Conservation (phyloP, 1,140 invertebrate species). For the Papilio polyxenes region DNA sequence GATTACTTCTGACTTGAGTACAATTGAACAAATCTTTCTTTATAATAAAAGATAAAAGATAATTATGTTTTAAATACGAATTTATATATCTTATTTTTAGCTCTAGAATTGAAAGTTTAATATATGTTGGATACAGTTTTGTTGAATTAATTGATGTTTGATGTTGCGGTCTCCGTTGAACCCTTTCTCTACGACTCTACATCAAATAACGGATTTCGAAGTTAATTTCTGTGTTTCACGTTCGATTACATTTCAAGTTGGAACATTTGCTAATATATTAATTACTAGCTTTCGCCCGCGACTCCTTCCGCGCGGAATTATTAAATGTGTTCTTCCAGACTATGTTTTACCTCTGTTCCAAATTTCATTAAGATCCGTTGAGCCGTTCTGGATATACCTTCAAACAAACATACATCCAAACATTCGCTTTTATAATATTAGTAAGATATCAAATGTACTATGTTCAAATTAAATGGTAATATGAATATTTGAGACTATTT, state of each 20-base stretch:
- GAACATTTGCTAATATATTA: neutral
- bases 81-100: no score
- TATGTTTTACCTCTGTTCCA: no score
- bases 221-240: constrained; percentile 20
- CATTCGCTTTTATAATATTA: no score
- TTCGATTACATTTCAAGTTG: constrained; percentile 6
- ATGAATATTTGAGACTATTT: neutral
- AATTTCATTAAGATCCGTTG: no score
- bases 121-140: neutral
- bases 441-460: neutral
- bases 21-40: no score
- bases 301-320: no score
- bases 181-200: neutral
- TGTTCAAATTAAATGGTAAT: neutral
- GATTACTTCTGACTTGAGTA: no score
- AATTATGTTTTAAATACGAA: no score
- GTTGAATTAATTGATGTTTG: constrained; percentile 23
- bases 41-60: no score
- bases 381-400: no score
- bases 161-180: constrained; percentile 9
- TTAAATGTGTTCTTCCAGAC: no score
- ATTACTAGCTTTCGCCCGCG: neutral
- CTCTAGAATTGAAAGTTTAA: neutral
- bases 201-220: constrained; percentile 22
- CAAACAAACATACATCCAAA: no score